These are phyloP conservation scores for Colaptes auratus DNA, from an alignment of 2,113 vertebrate species.

Conservation along the genomic window DNA sequence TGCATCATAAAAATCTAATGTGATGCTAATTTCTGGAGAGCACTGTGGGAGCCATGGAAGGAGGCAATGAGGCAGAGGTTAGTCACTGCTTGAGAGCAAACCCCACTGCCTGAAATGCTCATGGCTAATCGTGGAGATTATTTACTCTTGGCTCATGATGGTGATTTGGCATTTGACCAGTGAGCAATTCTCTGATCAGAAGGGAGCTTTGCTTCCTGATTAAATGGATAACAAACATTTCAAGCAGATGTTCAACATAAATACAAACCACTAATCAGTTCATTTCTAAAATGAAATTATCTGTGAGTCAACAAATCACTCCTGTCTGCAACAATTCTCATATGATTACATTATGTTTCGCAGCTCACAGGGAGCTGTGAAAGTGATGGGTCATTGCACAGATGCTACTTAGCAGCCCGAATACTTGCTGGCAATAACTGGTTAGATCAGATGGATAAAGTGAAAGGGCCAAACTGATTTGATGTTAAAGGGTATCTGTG, in stretches of 20 bases:
- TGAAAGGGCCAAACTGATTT: background rate
- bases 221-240: slow-evolving; percentile 38
- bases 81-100: slow-evolving; percentile 23
- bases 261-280: background rate
- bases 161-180: slow-evolving; percentile 48
- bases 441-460: background rate
- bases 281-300: no score
- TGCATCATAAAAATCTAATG: background rate
- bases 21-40: slow-evolving; percentile 23
- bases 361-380: background rate
- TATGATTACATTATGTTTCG: no score
- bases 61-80: slow-evolving; percentile 20
- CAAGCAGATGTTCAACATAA: slow-evolving; percentile 10
- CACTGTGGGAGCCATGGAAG: background rate
- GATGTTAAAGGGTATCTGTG: background rate
- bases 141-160: slow-evolving; percentile 20
- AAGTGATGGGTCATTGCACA: slow-evolving; percentile 37
- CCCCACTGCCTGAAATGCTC: background rate
- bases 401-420: background rate
- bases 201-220: slow-evolving; percentile 39
- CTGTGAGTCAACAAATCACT: no score
- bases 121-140: slow-evolving; percentile 30
- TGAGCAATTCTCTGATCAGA: slow-evolving; percentile 16
- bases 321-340: no score
- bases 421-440: background rate